Evolutionary conservation across 2,888 invertebrate species (phyloP).

Genomic region (Odiellus spinosus): DNA sequence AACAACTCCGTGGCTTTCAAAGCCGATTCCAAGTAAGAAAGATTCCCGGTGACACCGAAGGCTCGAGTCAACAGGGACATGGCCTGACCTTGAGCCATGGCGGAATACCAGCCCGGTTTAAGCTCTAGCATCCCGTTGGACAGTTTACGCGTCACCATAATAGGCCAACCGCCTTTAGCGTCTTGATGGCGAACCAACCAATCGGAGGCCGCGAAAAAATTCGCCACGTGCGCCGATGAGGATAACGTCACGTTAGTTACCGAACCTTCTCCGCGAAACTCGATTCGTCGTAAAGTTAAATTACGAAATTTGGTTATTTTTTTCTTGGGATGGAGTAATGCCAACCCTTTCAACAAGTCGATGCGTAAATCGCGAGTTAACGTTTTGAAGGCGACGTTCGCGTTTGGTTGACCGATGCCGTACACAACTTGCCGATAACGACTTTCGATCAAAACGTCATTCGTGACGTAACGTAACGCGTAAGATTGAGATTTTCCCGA

Average conservation of each 20-base stretch:
- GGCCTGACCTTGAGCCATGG: conserved; percentile 93
- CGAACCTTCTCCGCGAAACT: conserved; percentile 50
- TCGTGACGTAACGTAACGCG: conserved; percentile 65
- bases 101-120: conserved; percentile 82
- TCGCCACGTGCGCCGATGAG: conserved; percentile 68
- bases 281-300: conserved; percentile 16
- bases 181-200: conserved; percentile 86
- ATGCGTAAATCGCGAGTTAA: conserved; percentile 73
- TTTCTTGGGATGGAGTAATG: conserved; percentile 15
- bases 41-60: conserved; percentile 43
- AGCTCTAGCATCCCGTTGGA: conserved; percentile 59
- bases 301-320: conserved; percentile 12
- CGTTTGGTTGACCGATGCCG: conserved; percentile 13
- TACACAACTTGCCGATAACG: conserved; percentile 9
- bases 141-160: conserved; percentile 52
- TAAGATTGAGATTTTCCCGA: conserved; percentile 52
- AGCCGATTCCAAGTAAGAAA: conserved; percentile 65
- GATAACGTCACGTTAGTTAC: conserved; percentile 61
- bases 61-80: conserved; percentile 87
- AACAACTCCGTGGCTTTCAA: conserved; percentile 62
- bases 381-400: conserved; percentile 44
- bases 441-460: conserved; percentile 51
- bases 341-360: conserved; percentile 77
- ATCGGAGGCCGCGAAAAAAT: conserved; percentile 79
- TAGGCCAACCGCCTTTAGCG: conserved; percentile 78